phyloP scores from a whole-genome alignment of 1,140 invertebrate species.

The Tetramorium simillimum region DNA sequence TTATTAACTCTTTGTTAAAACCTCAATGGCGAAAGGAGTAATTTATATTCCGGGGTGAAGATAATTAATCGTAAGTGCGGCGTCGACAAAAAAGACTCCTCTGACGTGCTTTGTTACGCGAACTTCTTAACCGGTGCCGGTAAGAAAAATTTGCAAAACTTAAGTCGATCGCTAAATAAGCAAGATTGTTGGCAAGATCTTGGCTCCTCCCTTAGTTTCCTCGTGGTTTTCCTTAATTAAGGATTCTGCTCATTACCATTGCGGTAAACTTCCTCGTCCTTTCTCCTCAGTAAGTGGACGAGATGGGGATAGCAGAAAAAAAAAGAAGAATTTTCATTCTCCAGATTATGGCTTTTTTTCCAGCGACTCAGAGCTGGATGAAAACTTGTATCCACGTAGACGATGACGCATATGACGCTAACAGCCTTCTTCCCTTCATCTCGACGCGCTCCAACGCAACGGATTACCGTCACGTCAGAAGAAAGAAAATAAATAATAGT shows the following conservation, averaged over 20 bases:
- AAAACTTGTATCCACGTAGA: conserved; percentile 53
- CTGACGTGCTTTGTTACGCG: conserved; percentile 44
- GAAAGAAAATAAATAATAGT: conserved; percentile 42
- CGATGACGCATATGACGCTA: conserved; percentile 69
- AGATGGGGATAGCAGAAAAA: conserved; percentile 25
- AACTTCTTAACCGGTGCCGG: conserved; percentile 20
- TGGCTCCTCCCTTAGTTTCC: conserved; percentile 35
- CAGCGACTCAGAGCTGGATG: conserved; percentile 17
- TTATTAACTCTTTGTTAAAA: conserved; percentile 52
- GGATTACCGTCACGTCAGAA: conserved; percentile 24
- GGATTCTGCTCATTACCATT: conserved; percentile 64
- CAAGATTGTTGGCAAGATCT: conserved; percentile 65
- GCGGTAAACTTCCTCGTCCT: conserved; percentile 32
- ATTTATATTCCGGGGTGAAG: conserved; percentile 61
- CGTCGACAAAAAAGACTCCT: conserved; percentile 30
- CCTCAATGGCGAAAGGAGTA: conserved; percentile 56
- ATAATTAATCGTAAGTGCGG: conserved; percentile 61
- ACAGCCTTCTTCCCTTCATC: conserved; percentile 63
- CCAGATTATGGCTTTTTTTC: conserved; percentile 37
- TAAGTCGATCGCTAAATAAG: conserved; percentile 56
- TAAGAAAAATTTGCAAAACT: conserved; percentile 55
- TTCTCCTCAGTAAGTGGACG: conserved; percentile 31
- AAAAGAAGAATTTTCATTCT: conserved; percentile 42
- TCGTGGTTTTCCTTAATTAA: conserved; percentile 58
- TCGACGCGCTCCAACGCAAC: conserved; percentile 39